A percentile compares a stretch with the other conserved stretches of the same genome.
Conservation (phyloP, 2,113 vertebrate genomes). For the Heterocephalus glaber region DNA sequence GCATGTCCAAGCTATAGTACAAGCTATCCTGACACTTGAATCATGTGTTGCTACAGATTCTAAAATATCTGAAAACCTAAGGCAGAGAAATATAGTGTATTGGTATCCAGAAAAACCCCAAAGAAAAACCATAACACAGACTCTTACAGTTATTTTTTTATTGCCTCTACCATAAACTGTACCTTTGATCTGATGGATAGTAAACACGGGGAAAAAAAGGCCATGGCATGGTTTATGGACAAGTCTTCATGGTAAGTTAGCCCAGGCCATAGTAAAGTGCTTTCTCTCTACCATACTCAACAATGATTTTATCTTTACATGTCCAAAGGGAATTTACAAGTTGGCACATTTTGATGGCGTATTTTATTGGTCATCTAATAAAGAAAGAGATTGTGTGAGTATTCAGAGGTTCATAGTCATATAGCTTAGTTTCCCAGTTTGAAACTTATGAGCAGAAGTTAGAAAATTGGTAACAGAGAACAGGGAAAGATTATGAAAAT, state of each 20-base stretch:
- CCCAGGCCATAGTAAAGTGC: accelerated
- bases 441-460: neutral
- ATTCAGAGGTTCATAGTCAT: neutral
- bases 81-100: neutral
- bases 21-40: neutral
- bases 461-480: neutral
- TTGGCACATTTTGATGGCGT: neutral
- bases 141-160: neutral
- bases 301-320: neutral
- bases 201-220: neutral
- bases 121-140: neutral
- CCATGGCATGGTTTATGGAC: neutral
- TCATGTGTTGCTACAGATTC: neutral
- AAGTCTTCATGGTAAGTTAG: neutral
- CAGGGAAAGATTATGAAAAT: neutral
- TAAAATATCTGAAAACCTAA: neutral
- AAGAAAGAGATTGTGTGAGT: neutral
- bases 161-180: neutral
- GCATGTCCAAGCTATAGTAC: neutral
- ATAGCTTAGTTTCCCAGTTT: neutral
- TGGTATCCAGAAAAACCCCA: neutral
- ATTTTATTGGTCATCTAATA: neutral
- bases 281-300: neutral
- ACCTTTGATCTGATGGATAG: neutral
- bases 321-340: neutral